A percentile compares a stretch with the other conserved stretches of the same genome.
Conservation (phyloP, 2,888 invertebrate species). For the Magallana nippona region DNA sequence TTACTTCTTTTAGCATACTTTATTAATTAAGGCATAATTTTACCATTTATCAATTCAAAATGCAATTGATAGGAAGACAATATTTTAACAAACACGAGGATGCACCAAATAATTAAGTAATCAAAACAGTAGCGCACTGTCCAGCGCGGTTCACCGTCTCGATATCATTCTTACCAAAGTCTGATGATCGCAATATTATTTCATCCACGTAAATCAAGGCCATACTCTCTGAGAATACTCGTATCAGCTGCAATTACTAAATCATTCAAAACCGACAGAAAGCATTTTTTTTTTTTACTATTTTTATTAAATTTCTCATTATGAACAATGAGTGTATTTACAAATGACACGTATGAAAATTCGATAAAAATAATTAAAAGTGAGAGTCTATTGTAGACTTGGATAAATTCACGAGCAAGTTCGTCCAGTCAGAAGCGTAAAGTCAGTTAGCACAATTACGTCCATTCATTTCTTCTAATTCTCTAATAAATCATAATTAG, state of each 20-base stretch:
- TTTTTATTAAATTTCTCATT: background rate
- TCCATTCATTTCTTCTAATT: conserved; percentile 8
- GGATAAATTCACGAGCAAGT: background rate
- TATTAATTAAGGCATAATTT: too few species aligned
- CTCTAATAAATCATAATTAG: background rate
- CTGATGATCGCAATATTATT: conserved; percentile 14
- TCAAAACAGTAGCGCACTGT: conserved; percentile 30
- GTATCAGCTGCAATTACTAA: background rate
- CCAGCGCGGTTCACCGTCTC: conserved; percentile 27
- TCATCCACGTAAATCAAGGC: conserved; percentile 24
- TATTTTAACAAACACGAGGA: background rate
- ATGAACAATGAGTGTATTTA: conserved; percentile 28
- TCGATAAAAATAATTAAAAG: background rate
- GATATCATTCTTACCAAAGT: conserved; percentile 20
- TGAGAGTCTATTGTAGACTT: background rate
- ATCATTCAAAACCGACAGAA: conserved; percentile 13
- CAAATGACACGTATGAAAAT: conserved; percentile 22
- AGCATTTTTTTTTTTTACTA: background rate
- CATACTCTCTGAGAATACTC: background rate
- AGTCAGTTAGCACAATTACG: background rate
- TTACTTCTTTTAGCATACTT: too few species aligned
- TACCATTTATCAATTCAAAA: background rate
- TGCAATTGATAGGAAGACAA: background rate
- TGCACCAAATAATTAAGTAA: conserved; percentile 24
- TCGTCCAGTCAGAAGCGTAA: background rate